Base-by-base conservation (phyloP, 2,797 vertebrate species). In the Arnoldichthys spilopterus region DNA sequence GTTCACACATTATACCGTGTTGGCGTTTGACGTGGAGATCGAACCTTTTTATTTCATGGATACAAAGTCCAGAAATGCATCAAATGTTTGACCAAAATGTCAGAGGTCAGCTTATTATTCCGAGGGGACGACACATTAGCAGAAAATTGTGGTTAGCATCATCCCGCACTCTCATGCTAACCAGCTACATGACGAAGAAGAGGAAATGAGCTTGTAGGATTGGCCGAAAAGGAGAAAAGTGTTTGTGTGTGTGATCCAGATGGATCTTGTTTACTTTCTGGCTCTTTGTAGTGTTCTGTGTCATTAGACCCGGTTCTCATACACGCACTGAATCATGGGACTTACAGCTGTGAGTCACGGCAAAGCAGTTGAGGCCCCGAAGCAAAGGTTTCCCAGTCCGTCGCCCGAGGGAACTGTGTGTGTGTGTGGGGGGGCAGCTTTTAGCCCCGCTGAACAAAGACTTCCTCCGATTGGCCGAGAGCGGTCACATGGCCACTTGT, bases 401-500 rank as follows among this genome's bases (percentile, higher is more conserved):
- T 64, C 67, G 53, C 24, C 18, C 15, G n/a, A 12, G 56, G 56
- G 12, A 49, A 24, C 13, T 66, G 49, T 18, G 26, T 74, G 63
- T 30, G n/a, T 37, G 18, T 78, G 43, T 45, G 56, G 28, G 51
- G 40, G 30, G 11, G 56, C 43, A 56, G 26, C 67, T 54, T 43
- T 51, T 30, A 26, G 78, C 26, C 37, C 16, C 58, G 37, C 62
- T 80, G 59, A 49, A 47, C 59, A 56, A 71, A 66, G 83, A 67
- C 63, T 80, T 59, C 69, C 51, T 85, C 26, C 71, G 80, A 91
- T 95, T 95, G 93, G 93, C 83, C 86, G 49, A 82, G 61, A 64
- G 74, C 22, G 82, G 87, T 92, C 95, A 96, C 94, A 90, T 95
- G 95, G 81, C 83, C 61, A 87, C 82, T 80, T 67, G 66, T 45